Evolutionary conservation across 2,888 invertebrate genomes (phyloP).

Genomic region (Meteorus cinctellus): DNA sequence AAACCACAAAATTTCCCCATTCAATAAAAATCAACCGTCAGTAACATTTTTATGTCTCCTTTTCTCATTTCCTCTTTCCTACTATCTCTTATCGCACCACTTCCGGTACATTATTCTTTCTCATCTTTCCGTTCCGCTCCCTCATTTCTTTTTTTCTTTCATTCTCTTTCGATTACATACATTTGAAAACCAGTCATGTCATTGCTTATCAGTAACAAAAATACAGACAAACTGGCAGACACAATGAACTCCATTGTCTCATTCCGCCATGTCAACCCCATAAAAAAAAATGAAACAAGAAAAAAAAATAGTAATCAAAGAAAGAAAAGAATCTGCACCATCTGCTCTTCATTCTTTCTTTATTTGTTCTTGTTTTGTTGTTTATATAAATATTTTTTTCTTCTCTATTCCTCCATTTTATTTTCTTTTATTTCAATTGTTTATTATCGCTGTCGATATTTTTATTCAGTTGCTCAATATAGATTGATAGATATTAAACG

Average conservation of each 20-base stretch:
- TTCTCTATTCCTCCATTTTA: no score
- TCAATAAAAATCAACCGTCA: background rate
- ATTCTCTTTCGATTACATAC: background rate
- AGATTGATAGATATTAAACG: no score
- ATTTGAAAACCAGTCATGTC: background rate
- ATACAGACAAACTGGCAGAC: background rate
- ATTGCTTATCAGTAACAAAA: background rate
- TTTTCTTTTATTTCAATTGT: background rate
- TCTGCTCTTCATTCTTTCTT: background rate
- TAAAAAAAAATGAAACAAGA: background rate
- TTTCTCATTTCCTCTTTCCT: background rate
- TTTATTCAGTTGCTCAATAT: no score
- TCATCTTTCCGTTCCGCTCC: background rate
- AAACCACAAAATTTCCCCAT: conserved; percentile 1
- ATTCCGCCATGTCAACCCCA: background rate
- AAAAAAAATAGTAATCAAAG: background rate
- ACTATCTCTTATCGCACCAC: background rate
- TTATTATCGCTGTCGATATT: background rate
- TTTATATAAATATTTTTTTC: background rate
- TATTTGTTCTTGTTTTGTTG: background rate
- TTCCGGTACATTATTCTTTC: background rate
- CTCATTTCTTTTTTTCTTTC: background rate
- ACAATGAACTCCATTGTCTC: background rate
- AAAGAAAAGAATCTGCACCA: background rate
- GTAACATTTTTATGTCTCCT: background rate